These are phyloP conservation scores for Sturnira hondurensis DNA, from an alignment of 2,113 vertebrate species.

Conservation along the genomic window DNA sequence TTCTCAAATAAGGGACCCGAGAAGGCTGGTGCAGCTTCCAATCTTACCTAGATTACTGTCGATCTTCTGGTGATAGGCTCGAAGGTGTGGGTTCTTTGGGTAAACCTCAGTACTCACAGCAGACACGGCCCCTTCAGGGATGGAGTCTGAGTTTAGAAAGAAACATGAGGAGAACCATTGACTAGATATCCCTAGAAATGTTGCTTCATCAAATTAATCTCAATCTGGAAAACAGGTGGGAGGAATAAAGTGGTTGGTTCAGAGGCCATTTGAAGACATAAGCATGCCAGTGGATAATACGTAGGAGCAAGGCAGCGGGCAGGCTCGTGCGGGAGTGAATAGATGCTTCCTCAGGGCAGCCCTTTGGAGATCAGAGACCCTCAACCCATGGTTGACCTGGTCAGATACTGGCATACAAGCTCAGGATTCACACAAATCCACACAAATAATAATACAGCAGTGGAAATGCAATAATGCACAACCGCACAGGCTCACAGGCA, in stretches of 20 bases:
- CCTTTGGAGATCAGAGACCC: background rate
- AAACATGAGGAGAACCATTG: background rate
- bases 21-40: background rate
- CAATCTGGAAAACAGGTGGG: background rate
- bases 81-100: slow-evolving; percentile 85
- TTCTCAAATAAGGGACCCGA: background rate
- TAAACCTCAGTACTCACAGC: slow-evolving; percentile 76
- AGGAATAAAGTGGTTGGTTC: background rate
- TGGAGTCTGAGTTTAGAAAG: slow-evolving; percentile 52
- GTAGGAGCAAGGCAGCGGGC: background rate
- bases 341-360: background rate
- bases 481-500: background rate
- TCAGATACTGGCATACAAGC: background rate
- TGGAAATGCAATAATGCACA: background rate
- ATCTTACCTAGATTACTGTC: slow-evolving; percentile 92
- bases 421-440: background rate
- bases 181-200: background rate
- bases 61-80: slow-evolving; percentile 89
- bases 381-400: background rate
- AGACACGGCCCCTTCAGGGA: slow-evolving; percentile 57
- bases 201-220: background rate
- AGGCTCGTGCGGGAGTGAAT: background rate
- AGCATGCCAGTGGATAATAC: too few species aligned
- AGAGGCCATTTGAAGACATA: background rate
- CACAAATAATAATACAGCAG: fast-evolving